These are phyloP conservation scores for Pelusios castaneus DNA, from an alignment of 2,113 vertebrate genomes.

Conservation along the genomic window DNA sequence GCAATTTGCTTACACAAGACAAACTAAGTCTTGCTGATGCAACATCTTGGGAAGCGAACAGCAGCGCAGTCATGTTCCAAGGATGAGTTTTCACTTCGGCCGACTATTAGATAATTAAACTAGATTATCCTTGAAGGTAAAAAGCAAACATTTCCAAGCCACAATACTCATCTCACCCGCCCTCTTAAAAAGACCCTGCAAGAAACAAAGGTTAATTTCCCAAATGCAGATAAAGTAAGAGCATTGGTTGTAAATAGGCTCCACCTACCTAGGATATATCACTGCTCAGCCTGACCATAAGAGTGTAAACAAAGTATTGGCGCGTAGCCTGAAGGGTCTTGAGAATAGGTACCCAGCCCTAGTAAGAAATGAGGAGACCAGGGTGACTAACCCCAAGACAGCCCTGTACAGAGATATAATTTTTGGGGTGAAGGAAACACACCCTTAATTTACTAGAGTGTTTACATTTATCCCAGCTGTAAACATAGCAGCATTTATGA, in stretches of 20 bases:
- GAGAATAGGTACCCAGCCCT: constrained; percentile 91
- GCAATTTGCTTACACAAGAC: fast-evolving
- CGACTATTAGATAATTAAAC: not conserved
- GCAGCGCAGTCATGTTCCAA: not conserved
- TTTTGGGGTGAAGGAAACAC: constrained; percentile 43
- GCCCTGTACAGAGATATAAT: constrained; percentile 56
- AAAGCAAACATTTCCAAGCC: not conserved
- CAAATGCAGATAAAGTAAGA: constrained; percentile 39
- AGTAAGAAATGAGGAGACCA: constrained; percentile 88
- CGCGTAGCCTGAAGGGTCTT: constrained; percentile 90
- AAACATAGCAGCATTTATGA: not conserved
- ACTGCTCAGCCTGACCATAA: constrained; percentile 93
- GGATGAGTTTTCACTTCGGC: not conserved
- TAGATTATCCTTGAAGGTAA: not conserved
- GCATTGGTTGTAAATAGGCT: constrained; percentile 69
- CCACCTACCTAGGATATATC: constrained; percentile 89
- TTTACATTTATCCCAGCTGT: constrained; percentile 4
- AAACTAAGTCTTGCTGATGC: not conserved
- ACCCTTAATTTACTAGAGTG: not conserved
- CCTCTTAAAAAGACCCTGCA: not conserved
- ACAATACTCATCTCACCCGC: not conserved
- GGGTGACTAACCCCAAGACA: constrained; percentile 86
- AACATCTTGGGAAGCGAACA: not conserved
- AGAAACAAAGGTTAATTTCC: not conserved
- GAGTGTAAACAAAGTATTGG: constrained; percentile 88